Percentiles rank a stretch among this genome's conserved stretches.
Conservation (phyloP, 2,797 vertebrate species). For the Myioborus melanocephalus region DNA sequence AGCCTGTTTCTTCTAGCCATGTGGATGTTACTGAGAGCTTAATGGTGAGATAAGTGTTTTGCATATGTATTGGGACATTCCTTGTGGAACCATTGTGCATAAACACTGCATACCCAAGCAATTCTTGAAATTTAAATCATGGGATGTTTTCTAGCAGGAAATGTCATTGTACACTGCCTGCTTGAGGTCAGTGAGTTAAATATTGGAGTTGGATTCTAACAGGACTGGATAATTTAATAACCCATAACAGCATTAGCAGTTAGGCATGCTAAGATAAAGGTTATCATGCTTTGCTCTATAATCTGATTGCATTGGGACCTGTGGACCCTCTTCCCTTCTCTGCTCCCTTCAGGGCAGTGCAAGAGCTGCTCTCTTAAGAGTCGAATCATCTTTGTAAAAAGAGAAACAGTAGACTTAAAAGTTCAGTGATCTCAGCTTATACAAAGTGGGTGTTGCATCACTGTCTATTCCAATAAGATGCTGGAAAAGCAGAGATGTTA, state of each 20-base stretch:
- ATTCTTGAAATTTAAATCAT: not conserved
- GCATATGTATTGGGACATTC: not conserved
- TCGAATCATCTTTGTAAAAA: not conserved
- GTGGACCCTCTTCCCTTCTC: not conserved
- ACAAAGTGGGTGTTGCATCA: not conserved
- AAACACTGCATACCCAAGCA: not conserved
- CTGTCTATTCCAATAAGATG: not conserved
- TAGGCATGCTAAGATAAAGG: not conserved
- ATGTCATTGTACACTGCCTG: not conserved
- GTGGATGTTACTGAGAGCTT: not conserved
- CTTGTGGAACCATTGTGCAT: not conserved
- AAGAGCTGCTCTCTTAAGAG: not conserved
- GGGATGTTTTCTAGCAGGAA: not conserved
- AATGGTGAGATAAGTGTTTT: not conserved
- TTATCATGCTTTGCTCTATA: not conserved
- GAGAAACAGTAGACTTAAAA: not conserved
- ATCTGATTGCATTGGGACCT: not conserved
- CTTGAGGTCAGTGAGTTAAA: not conserved
- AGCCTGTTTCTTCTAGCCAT: not conserved
- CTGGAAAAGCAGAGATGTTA: not conserved
- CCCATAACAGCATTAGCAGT: not conserved
- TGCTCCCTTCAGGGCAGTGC: not conserved
- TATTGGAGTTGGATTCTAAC: not conserved
- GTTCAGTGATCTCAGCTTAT: not conserved
- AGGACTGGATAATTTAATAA: slow-evolving; percentile 28